Evolutionary conservation across 2,113 vertebrate genomes (phyloP).

Genomic region (Scalopus aquaticus): DNA sequence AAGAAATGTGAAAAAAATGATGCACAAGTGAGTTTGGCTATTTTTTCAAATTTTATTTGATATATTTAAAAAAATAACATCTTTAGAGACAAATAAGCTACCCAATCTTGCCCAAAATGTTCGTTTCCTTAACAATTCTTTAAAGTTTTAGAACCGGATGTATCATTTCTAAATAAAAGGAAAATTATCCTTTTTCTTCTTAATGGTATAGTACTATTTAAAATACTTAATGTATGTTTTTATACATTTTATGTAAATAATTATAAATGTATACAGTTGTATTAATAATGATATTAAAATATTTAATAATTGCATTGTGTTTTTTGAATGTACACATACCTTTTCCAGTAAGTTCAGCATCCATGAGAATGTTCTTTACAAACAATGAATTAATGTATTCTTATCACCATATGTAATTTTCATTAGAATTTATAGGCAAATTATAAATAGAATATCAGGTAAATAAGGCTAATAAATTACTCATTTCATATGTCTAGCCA

Average conservation of each 20-base stretch:
- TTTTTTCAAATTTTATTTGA: slow-evolving; percentile 27
- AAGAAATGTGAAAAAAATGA: slow-evolving; percentile 23
- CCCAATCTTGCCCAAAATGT: not conserved
- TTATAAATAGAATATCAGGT: slow-evolving; percentile 13
- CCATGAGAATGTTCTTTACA: not conserved
- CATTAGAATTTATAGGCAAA: slow-evolving; percentile 10
- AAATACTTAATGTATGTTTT: not conserved
- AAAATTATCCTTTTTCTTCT: not conserved
- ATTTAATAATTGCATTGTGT: not conserved
- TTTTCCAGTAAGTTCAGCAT: slow-evolving; percentile 2
- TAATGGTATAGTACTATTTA: not conserved
- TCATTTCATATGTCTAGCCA: not conserved
- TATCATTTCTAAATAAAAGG: slow-evolving; percentile 22
- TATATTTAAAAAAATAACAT: not conserved
- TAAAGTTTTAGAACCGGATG: not conserved
- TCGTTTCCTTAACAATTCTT: not conserved
- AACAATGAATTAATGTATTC: not conserved
- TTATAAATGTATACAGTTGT: not conserved
- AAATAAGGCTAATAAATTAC: not conserved
- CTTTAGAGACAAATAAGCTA: slow-evolving; percentile 24
- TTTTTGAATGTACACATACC: not conserved
- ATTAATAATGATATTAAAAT: slow-evolving; percentile 3
- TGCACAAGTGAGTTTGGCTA: slow-evolving; percentile 12
- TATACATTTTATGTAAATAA: not conserved
- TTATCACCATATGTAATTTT: not conserved